phyloP scores from a whole-genome alignment of 1,140 invertebrate genomes.

The Drosophila seguyi region DNA sequence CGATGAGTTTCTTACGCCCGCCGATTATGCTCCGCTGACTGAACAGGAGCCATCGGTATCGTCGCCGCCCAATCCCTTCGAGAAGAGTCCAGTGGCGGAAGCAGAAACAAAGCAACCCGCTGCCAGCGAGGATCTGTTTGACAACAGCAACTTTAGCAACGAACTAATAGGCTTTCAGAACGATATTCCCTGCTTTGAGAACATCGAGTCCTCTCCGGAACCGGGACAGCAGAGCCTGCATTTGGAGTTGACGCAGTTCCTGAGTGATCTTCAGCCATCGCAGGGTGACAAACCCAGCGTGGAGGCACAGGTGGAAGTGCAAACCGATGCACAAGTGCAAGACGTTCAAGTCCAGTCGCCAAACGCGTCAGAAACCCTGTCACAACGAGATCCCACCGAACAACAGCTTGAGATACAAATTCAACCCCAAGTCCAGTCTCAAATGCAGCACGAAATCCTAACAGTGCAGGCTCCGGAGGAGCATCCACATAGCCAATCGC shows the following conservation, averaged over 20 bases:
- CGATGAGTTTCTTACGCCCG: constrained; percentile 71
- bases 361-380: neutral
- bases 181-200: constrained; percentile 82
- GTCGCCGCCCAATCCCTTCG: constrained; percentile 24
- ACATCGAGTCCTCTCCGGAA: constrained; percentile 52
- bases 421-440: neutral
- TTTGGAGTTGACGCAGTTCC: constrained; percentile 60
- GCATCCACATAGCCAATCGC: constrained; percentile 2
- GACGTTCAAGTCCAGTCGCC: neutral
- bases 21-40: constrained; percentile 69
- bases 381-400: neutral
- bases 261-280: constrained; percentile 63
- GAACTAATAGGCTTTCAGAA: constrained; percentile 81
- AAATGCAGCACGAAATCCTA: constrained; percentile 16
- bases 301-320: neutral
- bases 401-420: constrained; percentile 4
- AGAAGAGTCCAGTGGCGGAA: neutral
- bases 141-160: constrained; percentile 64
- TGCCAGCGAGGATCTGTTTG: constrained; percentile 37
- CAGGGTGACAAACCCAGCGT: neutral
- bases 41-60: constrained; percentile 36
- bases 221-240: constrained; percentile 60
- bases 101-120: neutral
- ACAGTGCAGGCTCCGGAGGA: constrained; percentile 7
- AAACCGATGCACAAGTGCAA: neutral